Percentiles rank a stretch among this genome's conserved stretches.
phyloP scores from a whole-genome alignment of 2,113 vertebrate genomes.

The Chiloscyllium plagiosum region DNA sequence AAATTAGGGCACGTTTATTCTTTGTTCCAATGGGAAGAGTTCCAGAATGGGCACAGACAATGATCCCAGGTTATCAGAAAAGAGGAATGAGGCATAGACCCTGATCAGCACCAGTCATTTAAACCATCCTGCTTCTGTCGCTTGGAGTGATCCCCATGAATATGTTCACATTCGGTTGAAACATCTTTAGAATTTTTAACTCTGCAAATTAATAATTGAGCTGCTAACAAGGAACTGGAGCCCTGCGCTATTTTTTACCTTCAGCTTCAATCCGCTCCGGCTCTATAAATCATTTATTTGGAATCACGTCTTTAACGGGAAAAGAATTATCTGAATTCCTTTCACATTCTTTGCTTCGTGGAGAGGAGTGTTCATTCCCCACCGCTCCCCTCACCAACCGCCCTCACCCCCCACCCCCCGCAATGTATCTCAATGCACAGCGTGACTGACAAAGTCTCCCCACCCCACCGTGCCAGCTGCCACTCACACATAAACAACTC shows the following conservation, averaged over 20 bases:
- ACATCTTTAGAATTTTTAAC: background rate
- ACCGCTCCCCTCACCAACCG: too few species aligned
- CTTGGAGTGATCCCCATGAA: background rate
- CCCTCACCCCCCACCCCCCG: background rate
- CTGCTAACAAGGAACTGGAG: background rate
- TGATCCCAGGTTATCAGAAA: background rate
- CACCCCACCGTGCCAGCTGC: background rate
- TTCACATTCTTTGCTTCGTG: background rate
- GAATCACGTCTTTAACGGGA: background rate
- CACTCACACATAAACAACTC: background rate
- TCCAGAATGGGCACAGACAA: background rate
- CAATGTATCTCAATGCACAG: background rate
- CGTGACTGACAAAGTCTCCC: background rate
- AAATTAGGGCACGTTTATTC: background rate
- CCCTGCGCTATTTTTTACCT: background rate
- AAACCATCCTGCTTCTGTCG: background rate
- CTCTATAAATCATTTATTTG: conserved; percentile 6
- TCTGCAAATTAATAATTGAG: background rate
- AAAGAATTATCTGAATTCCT: background rate
- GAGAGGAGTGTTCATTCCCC: background rate
- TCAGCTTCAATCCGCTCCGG: background rate
- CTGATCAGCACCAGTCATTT: background rate
- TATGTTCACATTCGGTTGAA: background rate
- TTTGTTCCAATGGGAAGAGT: background rate
- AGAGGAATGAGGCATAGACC: background rate